These are phyloP conservation scores for Lottia scabra DNA, from an alignment of 2,888 invertebrate genomes.

Conservation along the genomic window DNA sequence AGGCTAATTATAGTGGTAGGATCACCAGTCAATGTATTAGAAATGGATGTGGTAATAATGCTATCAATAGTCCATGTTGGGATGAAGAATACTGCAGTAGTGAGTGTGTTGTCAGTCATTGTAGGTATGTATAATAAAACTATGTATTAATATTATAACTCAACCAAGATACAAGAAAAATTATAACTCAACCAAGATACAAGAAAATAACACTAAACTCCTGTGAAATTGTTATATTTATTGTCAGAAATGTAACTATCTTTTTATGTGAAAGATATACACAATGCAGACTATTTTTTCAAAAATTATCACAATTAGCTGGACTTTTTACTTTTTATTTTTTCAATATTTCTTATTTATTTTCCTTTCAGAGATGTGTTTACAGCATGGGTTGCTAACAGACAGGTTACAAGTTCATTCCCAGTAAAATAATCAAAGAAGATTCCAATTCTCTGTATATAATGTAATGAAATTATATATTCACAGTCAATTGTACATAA, in stretches of 20 bases:
- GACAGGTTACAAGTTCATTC: slow-evolving; percentile 73
- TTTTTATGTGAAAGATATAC: not conserved
- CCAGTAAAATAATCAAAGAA: slow-evolving; percentile 40
- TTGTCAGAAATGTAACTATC: no score
- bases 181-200: no score
- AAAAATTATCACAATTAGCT: no score
- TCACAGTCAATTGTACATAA: no score
- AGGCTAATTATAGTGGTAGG: not conserved
- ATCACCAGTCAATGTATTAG: slow-evolving; percentile 70
- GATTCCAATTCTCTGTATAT: no score
- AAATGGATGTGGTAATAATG: slow-evolving; percentile 90
- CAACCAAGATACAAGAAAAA: no score
- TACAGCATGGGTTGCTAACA: slow-evolving; percentile 88
- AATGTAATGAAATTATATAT: no score
- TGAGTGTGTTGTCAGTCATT: slow-evolving; percentile 95
- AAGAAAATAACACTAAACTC: no score
- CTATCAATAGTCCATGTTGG: slow-evolving; percentile 93
- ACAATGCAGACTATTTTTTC: not conserved
- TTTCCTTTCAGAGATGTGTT: slow-evolving; percentile 83
- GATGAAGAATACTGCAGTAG: slow-evolving; percentile 97
- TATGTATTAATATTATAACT: no score
- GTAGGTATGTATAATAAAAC: slow-evolving; percentile 76
- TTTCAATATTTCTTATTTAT: slow-evolving; percentile 22
- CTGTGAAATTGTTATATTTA: no score
- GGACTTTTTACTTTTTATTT: not conserved